Evolutionary conservation across 2,797 vertebrate species (phyloP), one percentile per base, ranked within the genome.

Genomic region (Tragelaphus oryx): DNA sequence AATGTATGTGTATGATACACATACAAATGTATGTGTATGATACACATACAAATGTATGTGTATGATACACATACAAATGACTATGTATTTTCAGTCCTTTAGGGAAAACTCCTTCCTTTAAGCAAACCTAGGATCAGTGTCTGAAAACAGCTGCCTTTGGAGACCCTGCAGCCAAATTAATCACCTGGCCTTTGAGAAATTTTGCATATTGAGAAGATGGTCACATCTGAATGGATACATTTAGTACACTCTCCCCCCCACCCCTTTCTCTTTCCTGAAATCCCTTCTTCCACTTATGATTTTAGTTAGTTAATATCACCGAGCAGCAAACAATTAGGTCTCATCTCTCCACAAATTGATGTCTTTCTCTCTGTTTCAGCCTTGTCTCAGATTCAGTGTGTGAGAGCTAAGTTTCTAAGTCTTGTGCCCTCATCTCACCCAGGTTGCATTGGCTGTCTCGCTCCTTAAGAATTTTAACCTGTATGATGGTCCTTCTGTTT

Each of bases 231-330:
- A 83, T 80, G 37, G 44, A 71, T 78, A 48, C 79, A 48, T n/a
- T 65, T 33, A 50, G 37, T 44, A 74, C 33, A 78, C n/a, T n/a
- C 3, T 30, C 59, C 59, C 59, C 59, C n/a, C 12, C 10, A 76
- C 33, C 78, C 11, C 20, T 4, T 71, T 91, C 26, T 80, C 92
- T 85, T 85, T 12, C 30, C 44, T 48, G 10, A 91, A 84, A 59
- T 17, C 10, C 22, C 16, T 22, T 89, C 87, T 94, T 62, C 78
- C 59, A 57, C n/a, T 79, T 48, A 52, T 37, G 87, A 93, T 91
- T 93, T 94, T 68, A 94, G 57, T 94, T 68, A 94, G 57, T 92
- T 79, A 76, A 26, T 46, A 93, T 91, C 44, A 85, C 76, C 62
- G 85, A 62, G 85, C 33, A 85, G 86, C 74, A 90, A 84, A 94